Conservation (phyloP, 2,797 vertebrate genomes). For the Clarias fuscus region DNA sequence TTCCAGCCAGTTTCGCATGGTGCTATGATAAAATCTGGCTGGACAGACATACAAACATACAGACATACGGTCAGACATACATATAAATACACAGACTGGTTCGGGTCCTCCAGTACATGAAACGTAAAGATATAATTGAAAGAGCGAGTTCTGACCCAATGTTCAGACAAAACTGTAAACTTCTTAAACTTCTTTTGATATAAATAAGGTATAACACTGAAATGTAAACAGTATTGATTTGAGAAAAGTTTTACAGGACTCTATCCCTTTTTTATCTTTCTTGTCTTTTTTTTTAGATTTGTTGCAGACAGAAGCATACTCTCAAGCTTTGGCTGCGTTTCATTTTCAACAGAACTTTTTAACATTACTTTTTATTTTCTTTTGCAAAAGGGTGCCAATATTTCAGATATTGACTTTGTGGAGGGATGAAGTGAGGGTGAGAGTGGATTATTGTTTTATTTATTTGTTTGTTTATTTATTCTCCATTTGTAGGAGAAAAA, state of each 20-base stretch:
- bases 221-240: neutral
- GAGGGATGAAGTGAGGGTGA: neutral
- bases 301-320: neutral
- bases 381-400: neutral
- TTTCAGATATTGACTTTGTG: neutral
- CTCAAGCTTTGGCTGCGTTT: neutral
- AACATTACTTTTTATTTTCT: neutral
- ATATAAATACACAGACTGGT: no score
- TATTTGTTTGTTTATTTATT: neutral
- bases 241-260: neutral
- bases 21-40: no score
- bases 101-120: no score
- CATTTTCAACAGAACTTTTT: neutral
- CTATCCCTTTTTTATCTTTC: neutral
- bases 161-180: no score
- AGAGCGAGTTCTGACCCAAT: no score
- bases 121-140: no score
- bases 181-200: no score
- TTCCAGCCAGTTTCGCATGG: no score
- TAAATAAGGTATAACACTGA: neutral
- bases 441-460: neutral
- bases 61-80: no score
- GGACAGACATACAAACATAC: no score
- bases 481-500: neutral
- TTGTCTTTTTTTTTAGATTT: neutral